A percentile compares a stretch with the other conserved stretches of the same genome.
Conservation (phyloP, 1,140 invertebrate genomes). For the Sipha flava region DNA sequence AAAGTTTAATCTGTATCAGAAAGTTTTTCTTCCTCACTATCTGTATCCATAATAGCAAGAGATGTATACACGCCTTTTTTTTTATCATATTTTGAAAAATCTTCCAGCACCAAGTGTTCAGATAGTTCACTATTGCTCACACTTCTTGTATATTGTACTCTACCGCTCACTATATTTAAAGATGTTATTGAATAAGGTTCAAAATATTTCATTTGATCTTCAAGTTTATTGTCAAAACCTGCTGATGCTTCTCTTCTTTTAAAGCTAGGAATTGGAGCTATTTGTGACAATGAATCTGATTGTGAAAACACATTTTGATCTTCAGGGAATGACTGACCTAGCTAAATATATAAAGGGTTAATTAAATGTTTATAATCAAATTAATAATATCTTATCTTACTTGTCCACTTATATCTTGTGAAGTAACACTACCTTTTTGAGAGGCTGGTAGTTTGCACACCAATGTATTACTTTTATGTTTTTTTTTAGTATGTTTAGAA, state of each 20-base stretch:
- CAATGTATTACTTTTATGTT: conserved; percentile 18
- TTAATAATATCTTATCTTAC: neutral
- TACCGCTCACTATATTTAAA: neutral
- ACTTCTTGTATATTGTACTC: neutral
- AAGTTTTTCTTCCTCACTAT: neutral
- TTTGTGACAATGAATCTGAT: neutral
- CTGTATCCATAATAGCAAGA: neutral
- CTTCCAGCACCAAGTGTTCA: neutral
- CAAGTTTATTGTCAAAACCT: conserved; percentile 36
- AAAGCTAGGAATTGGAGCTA: conserved; percentile 42
- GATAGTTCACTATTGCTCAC: neutral
- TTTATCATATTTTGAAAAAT: neutral
- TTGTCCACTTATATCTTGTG: conserved; percentile 17
- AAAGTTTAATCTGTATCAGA: neutral
- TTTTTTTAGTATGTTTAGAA: conserved; percentile 17
- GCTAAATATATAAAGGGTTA: neutral
- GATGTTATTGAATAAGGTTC: conserved; percentile 3
- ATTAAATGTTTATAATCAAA: neutral
- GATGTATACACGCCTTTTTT: neutral
- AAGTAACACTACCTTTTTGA: conserved; percentile 16
- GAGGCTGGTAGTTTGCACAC: neutral
- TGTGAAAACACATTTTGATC: neutral
- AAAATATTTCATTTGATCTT: neutral
- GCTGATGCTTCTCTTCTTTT: conserved; percentile 51
- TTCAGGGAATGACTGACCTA: neutral